Conservation (phyloP, 64 coral and sea anemone species). For the Hydrozoanthus tunicans region DNA sequence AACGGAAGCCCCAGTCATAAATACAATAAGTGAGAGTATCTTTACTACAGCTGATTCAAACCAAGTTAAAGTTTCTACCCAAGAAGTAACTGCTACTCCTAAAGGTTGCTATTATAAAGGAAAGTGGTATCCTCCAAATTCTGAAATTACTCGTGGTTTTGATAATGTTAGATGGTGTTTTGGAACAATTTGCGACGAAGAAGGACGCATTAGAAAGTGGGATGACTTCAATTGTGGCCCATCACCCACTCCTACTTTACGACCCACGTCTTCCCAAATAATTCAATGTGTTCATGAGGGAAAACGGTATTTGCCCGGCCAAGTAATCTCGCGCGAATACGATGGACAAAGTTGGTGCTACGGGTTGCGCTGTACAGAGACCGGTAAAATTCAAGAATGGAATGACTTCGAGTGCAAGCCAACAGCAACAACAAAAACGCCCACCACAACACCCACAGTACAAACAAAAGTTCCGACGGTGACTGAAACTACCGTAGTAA, state of each 20-base stretch:
- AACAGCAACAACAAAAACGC: neutral
- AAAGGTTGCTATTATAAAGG: constrained; percentile 57
- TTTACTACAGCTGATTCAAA: neutral
- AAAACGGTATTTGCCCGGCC: neutral
- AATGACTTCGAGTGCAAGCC: constrained; percentile 61
- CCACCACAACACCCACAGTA: neutral
- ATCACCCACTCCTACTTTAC: neutral
- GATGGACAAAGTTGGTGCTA: constrained; percentile 79
- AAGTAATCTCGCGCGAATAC: constrained; percentile 31
- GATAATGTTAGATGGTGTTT: constrained; percentile 73
- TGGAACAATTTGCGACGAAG: constrained; percentile 46
- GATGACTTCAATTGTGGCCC: constrained; percentile 46
- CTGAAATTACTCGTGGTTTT: constrained; percentile 38
- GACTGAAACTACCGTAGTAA: neutral
- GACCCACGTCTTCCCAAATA: neutral
- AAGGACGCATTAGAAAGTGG: constrained; percentile 57
- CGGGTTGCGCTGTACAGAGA: constrained; percentile 32
- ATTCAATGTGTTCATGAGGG: neutral
- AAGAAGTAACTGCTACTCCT: neutral
- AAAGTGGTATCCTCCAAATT: constrained; percentile 60
- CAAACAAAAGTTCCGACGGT: neutral
- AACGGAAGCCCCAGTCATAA: neutral
- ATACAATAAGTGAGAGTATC: neutral
- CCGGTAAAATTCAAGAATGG: constrained; percentile 46
- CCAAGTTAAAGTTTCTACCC: neutral